These are phyloP conservation scores for Lycophotia porphyrea DNA, from an alignment of 2,888 invertebrate species.

Conservation along the genomic window DNA sequence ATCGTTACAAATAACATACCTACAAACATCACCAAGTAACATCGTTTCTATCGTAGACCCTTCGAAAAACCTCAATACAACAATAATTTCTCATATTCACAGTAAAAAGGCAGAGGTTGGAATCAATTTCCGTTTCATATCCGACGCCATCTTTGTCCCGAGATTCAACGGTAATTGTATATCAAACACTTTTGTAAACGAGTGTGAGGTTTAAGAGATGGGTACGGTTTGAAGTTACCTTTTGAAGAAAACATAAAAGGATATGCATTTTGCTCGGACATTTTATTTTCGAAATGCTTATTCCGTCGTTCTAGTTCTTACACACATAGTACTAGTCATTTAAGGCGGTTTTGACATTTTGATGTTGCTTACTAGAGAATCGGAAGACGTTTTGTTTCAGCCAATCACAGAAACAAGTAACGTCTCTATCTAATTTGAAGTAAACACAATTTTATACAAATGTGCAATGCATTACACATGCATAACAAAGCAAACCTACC, in stretches of 20 bases:
- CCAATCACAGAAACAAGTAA: too few relatives aligned
- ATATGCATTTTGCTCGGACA: background rate
- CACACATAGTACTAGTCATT: too few relatives aligned
- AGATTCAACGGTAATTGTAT: conserved; percentile 29
- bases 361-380: too few relatives aligned
- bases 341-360: too few relatives aligned
- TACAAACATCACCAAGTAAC: conserved; percentile 22
- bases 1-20: background rate
- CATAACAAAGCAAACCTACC: too few relatives aligned
- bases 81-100: conserved; percentile 64
- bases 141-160: conserved; percentile 46
- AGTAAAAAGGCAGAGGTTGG: conserved; percentile 46
- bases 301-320: too few relatives aligned
- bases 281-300: background rate
- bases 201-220: background rate
- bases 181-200: conserved; percentile 27
- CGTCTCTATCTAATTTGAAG: too few relatives aligned
- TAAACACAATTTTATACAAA: too few relatives aligned
- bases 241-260: background rate
- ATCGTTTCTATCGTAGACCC: conserved; percentile 3
- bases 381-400: too few relatives aligned
- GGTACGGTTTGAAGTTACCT: background rate
- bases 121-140: conserved; percentile 65
- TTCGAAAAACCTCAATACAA: conserved; percentile 43
- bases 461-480: too few relatives aligned